Evolutionary conservation across 2,888 invertebrate genomes (phyloP), one percentile per base, ranked within the genome.

Genomic region (Meliscaeva auricollis): DNA sequence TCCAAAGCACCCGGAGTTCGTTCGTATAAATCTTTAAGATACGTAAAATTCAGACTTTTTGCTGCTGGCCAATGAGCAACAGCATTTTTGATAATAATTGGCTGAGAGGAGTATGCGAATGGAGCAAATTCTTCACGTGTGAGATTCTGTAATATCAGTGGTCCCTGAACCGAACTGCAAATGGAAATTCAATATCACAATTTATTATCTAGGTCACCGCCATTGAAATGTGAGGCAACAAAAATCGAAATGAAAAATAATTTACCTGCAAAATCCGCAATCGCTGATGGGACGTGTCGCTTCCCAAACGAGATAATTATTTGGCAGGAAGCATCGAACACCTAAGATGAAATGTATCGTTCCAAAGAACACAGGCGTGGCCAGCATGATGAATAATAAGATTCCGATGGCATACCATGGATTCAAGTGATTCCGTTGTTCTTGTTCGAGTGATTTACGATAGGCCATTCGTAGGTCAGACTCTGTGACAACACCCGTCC

Each of bases 301-400:
- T 93, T 98, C 97, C 97, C 97, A 97, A 87, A 97, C 91, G 81
- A 97, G 93, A 91, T 96, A 96, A 93, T 97, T 97, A 91, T 96
- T 96, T 87, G 96, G 95, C 90, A 97, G 90, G 87, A 97, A 92
- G 92, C 98, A 98, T 89, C 96, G 94, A 87, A 94, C 93, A 89
- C 94, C 94, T 88, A 94, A 88, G 87, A 94, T 87, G 88, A 91
- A 91, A 9, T 90, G 90, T 32, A 92, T 90, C 13, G 89, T 88
- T 77, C 91, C 90, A 66, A 92, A 91, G 58, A 92, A 89, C 44
- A 92, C 87, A 2, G 92, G 92, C 3, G 92, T 91, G 20, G 91
- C 90, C 7, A 92, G 83, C 89, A 92, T 88, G 46, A 92, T 90
- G 15, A 91, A 91, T 22, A 90, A 88, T 17, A 92, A 88, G 17